phyloP scores from a whole-genome alignment of 2,888 invertebrate species.

The Euplexia lucipara region DNA sequence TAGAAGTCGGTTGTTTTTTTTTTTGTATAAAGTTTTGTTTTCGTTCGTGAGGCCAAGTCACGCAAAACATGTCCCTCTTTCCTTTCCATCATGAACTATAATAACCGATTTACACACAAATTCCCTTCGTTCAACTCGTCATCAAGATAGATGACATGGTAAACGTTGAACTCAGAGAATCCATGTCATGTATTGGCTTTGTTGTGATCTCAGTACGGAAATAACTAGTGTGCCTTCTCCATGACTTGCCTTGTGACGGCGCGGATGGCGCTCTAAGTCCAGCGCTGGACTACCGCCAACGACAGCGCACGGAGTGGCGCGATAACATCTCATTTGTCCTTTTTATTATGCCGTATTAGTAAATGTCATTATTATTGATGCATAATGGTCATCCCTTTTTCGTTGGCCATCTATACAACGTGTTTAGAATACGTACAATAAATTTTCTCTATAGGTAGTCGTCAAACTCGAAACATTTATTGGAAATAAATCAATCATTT shows the following conservation, averaged over 20 bases:
- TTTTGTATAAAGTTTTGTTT: too few relatives aligned
- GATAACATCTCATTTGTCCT: slow-evolving; percentile 48
- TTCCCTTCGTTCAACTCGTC: too few relatives aligned
- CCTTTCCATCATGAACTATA: too few relatives aligned
- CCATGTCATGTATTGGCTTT: too few relatives aligned
- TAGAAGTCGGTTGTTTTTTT: too few relatives aligned
- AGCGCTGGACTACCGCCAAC: slow-evolving; percentile 56
- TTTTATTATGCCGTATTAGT: slow-evolving; percentile 38
- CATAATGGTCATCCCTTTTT: slow-evolving; percentile 24
- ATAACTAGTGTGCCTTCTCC: slow-evolving; percentile 14
- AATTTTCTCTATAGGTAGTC: neutral
- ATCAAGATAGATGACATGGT: too few relatives aligned
- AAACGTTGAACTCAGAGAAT: too few relatives aligned
- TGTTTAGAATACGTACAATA: slow-evolving; percentile 18
- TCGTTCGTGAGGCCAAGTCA: too few relatives aligned
- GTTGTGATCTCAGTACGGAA: neutral
- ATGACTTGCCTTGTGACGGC: neutral
- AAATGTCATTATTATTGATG: slow-evolving; percentile 37
- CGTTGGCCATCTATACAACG: neutral
- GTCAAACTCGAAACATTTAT: too few relatives aligned
- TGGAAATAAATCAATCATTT: too few relatives aligned
- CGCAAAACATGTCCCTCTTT: too few relatives aligned
- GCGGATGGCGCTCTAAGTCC: slow-evolving; percentile 20
- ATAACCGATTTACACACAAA: too few relatives aligned
- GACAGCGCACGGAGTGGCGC: slow-evolving; percentile 11